phyloP scores from a whole-genome alignment of 2,888 invertebrate species.

The Agriopis leucophaearia region DNA sequence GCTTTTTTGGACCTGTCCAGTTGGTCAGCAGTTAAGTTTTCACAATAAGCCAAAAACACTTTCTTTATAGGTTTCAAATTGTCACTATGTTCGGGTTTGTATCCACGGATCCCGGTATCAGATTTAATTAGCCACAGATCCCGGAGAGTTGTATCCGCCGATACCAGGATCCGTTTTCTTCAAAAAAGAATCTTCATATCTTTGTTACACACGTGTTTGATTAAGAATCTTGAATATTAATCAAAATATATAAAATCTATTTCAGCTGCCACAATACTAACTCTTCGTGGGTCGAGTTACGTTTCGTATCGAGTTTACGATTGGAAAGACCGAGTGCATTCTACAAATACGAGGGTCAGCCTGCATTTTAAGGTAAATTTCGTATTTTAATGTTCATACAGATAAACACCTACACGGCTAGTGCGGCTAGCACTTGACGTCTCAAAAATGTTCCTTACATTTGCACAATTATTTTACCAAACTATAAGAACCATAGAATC shows the following conservation, averaged over 20 bases:
- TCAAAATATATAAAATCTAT: constrained; percentile 35
- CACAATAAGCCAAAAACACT: no score
- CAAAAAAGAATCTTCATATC: not conserved
- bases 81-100: no score
- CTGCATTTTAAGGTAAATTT: constrained; percentile 92
- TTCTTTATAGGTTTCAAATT: no score
- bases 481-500: no score
- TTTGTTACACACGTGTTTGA: not conserved
- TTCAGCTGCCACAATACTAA: constrained; percentile 94
- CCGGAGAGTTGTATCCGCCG: no score
- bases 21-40: no score
- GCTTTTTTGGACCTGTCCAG: no score
- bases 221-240: constrained; percentile 3
- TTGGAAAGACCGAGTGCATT: constrained; percentile 96
- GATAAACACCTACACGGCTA: not conserved
- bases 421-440: not conserved
- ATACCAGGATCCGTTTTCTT: no score
- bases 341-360: constrained; percentile 94
- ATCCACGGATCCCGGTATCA: no score
- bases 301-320: constrained; percentile 97
- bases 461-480: no score
- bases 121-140: no score
- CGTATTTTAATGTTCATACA: constrained; percentile 17
- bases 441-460: no score
- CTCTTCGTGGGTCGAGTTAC: constrained; percentile 96